Percentiles rank a stretch among this genome's conserved stretches.
Conservation (phyloP, 2,888 invertebrate species). For the Ochropleura leucogaster region DNA sequence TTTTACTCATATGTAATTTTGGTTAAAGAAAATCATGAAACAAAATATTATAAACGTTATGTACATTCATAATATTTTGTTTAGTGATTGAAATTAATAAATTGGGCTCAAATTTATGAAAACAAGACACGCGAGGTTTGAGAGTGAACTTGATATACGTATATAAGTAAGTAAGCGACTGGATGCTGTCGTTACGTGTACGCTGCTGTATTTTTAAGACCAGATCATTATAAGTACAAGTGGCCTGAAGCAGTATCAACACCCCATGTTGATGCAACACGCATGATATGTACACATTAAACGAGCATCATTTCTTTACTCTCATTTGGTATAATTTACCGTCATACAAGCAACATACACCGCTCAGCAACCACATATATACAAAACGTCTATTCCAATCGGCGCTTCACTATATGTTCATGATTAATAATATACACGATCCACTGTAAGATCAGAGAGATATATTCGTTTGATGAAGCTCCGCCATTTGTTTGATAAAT, state of each 20-base stretch:
- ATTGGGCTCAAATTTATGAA: slow-evolving; percentile 14
- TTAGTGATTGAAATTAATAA: slow-evolving; percentile 20
- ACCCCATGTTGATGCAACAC: slow-evolving; percentile 62
- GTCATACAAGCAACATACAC: slow-evolving; percentile 30
- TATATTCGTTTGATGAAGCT: slow-evolving; percentile 83
- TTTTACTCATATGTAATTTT: slow-evolving; percentile 20
- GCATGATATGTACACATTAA: slow-evolving; percentile 54
- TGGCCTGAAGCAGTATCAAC: slow-evolving; percentile 61
- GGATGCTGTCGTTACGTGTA: slow-evolving; percentile 45
- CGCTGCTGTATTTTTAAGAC: slow-evolving; percentile 59
- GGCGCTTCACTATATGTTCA: slow-evolving; percentile 59
- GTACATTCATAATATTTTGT: slow-evolving; percentile 5
- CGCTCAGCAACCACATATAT: slow-evolving; percentile 37
- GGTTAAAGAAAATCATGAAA: slow-evolving; percentile 6
- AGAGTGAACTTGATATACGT: slow-evolving; percentile 29
- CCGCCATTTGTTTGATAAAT: slow-evolving; percentile 84
- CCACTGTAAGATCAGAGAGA: slow-evolving; percentile 73
- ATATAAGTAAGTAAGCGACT: slow-evolving; percentile 50
- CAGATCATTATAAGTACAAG: slow-evolving; percentile 66
- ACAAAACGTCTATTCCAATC: slow-evolving; percentile 55
- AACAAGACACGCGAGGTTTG: slow-evolving; percentile 31
- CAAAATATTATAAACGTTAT: too few relatives aligned
- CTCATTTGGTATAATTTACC: slow-evolving; percentile 55
- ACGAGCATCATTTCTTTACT: slow-evolving; percentile 51
- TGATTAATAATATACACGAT: slow-evolving; percentile 76